phyloP scores from a whole-genome alignment of 2,797 vertebrate species.

The Apodemus agrarius region DNA sequence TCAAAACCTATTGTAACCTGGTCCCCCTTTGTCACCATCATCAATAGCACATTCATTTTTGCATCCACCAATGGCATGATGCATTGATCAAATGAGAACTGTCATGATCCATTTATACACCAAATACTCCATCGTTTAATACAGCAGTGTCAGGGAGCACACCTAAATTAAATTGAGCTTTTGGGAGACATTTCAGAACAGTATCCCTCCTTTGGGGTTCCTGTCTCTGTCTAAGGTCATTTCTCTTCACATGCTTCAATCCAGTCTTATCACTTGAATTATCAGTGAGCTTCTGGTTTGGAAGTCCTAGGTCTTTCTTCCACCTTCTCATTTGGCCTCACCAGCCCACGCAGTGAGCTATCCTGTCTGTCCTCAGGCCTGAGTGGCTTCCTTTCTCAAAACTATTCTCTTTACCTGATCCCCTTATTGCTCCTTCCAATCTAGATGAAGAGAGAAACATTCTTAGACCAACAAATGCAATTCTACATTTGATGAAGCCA shows the following conservation, averaged over 20 bases:
- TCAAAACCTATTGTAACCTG: not conserved
- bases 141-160: too few species aligned
- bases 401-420: not conserved
- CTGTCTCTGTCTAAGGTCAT: not conserved
- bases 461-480: not conserved
- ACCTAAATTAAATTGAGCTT: not conserved
- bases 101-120: not conserved
- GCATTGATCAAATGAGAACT: not conserved
- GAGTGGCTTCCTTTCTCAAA: not conserved
- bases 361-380: not conserved
- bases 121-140: not conserved
- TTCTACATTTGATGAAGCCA: constrained; percentile 15
- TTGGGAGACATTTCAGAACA: not conserved
- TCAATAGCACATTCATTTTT: not conserved
- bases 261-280: not conserved
- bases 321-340: not conserved
- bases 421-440: not conserved
- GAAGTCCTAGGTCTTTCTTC: not conserved
- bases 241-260: not conserved
- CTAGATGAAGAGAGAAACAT: not conserved
- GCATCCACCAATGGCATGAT: not conserved
- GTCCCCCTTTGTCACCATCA: not conserved
- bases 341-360: not conserved
- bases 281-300: not conserved
- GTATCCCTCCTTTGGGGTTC: not conserved